These are phyloP conservation scores for Bombus balteatus DNA, from an alignment of 1,140 invertebrate genomes.

Conservation along the genomic window DNA sequence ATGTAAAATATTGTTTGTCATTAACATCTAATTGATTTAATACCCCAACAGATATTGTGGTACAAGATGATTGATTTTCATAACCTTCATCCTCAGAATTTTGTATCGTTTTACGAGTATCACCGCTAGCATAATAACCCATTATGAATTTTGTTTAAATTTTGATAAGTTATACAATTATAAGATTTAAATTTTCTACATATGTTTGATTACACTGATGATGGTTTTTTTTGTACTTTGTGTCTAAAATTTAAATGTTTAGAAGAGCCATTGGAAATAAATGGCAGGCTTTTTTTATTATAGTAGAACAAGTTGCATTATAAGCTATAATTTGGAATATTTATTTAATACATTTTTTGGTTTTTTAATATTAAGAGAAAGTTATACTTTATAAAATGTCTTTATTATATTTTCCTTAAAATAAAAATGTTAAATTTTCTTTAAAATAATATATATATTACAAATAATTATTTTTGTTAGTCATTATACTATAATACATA, in stretches of 20 bases:
- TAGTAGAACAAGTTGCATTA: neutral
- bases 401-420: conserved; percentile 33
- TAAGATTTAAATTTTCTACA: neutral
- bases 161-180: neutral
- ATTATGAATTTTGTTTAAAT: conserved; percentile 45
- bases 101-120: conserved; percentile 58
- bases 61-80: conserved; percentile 35
- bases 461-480: neutral
- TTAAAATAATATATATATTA: neutral
- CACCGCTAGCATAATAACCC: conserved; percentile 64
- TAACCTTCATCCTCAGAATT: conserved; percentile 71
- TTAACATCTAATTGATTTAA: conserved; percentile 39
- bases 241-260: conserved; percentile 11
- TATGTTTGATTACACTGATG: conserved; percentile 15
- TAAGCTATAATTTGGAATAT: neutral
- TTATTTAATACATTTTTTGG: conserved; percentile 21
- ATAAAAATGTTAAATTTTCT: conserved; percentile 18
- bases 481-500: neutral
- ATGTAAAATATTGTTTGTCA: conserved; percentile 43
- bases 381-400: neutral
- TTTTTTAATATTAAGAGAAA: conserved; percentile 16
- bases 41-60: conserved; percentile 20
- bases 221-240: conserved; percentile 46
- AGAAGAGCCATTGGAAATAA: conserved; percentile 17
- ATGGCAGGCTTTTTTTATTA: conserved; percentile 32